Conservation (phyloP, 2,888 invertebrate species). For the Sminthurides aquaticus region DNA sequence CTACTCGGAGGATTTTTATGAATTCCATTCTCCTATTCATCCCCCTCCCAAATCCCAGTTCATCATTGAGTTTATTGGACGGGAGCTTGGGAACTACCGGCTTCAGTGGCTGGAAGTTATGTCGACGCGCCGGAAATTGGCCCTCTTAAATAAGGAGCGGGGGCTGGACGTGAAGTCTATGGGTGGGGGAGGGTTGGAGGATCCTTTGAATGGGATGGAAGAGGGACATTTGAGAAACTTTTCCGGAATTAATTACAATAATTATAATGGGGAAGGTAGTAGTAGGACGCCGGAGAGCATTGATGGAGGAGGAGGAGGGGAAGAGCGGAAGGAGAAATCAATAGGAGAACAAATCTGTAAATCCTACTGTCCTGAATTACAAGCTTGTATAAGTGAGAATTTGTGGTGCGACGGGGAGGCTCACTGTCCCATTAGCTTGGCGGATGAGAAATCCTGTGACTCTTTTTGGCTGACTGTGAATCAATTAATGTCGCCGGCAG, state of each 20-base stretch:
- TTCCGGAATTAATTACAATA: not conserved
- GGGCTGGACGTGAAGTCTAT: constrained; percentile 17
- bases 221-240: constrained; percentile 1
- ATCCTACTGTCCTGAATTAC: constrained; percentile 67
- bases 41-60: constrained; percentile 48
- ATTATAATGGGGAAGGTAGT: not conserved
- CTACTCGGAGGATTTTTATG: constrained; percentile 41
- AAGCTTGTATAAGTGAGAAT: constrained; percentile 70
- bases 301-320: not conserved
- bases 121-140: constrained; percentile 38
- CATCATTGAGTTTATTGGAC: constrained; percentile 70
- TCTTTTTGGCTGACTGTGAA: constrained; percentile 40
- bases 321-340: not conserved
- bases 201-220: constrained; percentile 50
- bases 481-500: constrained; percentile 42
- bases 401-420: constrained; percentile 70
- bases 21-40: constrained; percentile 37
- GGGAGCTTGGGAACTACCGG: constrained; percentile 65
- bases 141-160: constrained; percentile 26
- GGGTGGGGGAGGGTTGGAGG: constrained; percentile 23
- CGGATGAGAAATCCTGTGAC: constrained; percentile 40
- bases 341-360: constrained; percentile 50
- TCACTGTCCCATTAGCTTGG: constrained; percentile 34
- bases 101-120: constrained; percentile 74
- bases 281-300: not conserved